These are phyloP conservation scores for Ciconia nigra DNA, from an alignment of 2,797 vertebrate species.

Conservation along the genomic window DNA sequence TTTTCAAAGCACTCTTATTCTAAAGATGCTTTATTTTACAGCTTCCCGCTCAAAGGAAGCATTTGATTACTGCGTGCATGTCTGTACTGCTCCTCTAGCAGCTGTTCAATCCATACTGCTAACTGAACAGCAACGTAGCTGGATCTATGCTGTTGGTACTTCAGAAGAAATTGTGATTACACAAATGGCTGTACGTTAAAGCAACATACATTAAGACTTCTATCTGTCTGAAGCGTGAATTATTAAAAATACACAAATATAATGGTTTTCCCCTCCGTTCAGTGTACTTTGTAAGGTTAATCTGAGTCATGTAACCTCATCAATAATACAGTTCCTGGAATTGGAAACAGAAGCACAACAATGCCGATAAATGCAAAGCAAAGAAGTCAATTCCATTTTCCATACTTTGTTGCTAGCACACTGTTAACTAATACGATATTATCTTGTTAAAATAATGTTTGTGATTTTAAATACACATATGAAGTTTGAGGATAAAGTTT, in stretches of 20 bases:
- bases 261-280: rapidly evolving
- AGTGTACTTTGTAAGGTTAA: not conserved
- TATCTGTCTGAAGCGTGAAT: not conserved
- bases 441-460: not conserved
- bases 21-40: not conserved
- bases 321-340: not conserved
- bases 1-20: not conserved
- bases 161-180: not conserved
- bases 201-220: not conserved
- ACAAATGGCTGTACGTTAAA: not conserved
- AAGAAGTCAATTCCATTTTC: not conserved
- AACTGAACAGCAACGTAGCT: not conserved
- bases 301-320: not conserved
- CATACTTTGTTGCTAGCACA: not conserved
- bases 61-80: not conserved
- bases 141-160: not conserved
- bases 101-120: not conserved
- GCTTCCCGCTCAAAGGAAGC: not conserved
- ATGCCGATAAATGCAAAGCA: not conserved
- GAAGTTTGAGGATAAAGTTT: not conserved
- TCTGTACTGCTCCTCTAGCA: not conserved
- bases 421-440: not conserved
- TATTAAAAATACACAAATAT: not conserved
- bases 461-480: not conserved
- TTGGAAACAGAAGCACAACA: not conserved